Base-by-base conservation (phyloP, 2,888 invertebrate species). In the Leucozona laternaria region DNA sequence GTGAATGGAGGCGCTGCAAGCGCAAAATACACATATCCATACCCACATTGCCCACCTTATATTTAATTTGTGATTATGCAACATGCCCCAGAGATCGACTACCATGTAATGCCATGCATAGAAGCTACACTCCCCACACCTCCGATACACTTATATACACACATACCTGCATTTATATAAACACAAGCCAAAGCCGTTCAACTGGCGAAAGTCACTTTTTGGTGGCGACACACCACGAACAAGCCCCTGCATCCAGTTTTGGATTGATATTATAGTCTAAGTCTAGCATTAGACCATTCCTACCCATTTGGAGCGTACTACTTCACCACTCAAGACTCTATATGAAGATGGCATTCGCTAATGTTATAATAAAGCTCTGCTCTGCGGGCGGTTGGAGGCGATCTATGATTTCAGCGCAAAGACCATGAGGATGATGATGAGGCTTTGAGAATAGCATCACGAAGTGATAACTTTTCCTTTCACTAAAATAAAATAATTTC, bases 61-160 rank as follows among this genome's bases (percentile, higher is more conserved):
- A 77, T 81, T 81, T 81, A 80, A 85, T 85, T 81, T 77, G 72
- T 53, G 79, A 60, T 85, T 85, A 85, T 85, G 81, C 81, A 85
- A 85, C 25, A 37, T 72, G 45, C 60, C 57, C 53, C 70, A 70
- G 22, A 68, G 50, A 72, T 70, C 62, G 57, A 68, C 68, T 75
- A 45, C 50, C 50, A 72, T 62, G 68, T 66, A 72, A 73, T 79
- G n/a, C 34, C 76, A 71, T 76, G 62, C 58, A 68, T 66, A 72
- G 72, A 72, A 64, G 64, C 79, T 66, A 28, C 20, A 34, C 60
- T 55, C 72, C 55, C 66, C 80, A 64, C 75, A 64, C 75, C 60
- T 40, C 37, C 20, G 20, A 20, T 58, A 20, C 17, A 60, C 37
- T 37, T n/a, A 17, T 2, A 55, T 58, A 17, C 34, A 34, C 10